Base-by-base conservation (phyloP, 2,113 vertebrate genomes). In the Lynx canadensis region DNA sequence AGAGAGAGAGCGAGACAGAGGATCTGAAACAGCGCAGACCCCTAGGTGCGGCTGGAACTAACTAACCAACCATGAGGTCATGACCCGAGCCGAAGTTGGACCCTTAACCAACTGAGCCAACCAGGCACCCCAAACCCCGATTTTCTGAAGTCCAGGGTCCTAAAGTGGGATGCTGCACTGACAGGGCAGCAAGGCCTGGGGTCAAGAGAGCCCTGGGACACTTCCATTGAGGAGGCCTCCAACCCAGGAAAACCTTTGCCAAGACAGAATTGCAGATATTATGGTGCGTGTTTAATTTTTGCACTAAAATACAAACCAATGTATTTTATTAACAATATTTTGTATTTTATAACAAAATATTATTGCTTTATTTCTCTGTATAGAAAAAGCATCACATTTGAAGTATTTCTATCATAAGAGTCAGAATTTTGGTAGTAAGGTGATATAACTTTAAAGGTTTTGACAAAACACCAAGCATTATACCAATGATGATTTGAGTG, bases 321-420 rank as follows among this genome's bases (percentile, higher is more conserved):
- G 55, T 60, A 60, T 60, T 60, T 60, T 60, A 60, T 60, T 60
- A 23, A 60, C 57, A 60, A 60, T 23, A 23, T 60, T 25, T 25
- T 60, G 57, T 60, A 23, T 7, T 60, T 23, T 60, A 23, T 60
- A 23, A 60, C 57, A 60, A 60, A 60, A 4, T 18, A 69, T 13
- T 82, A 38, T 33, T 76, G 5, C 48, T 93, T 89, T 78, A 78
- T 73, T 96, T 94, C 9, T 86, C 57, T 83, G 11, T 52, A 55
- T 13, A 55, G 3, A 79, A 57, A 88, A 91, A 80, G 2, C 4
- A 21, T 63, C 41, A 3, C 48, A 65, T n/a, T 73, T 68, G 48
- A 95, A 85, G 41, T 45, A 80, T 60, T 93, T 81, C 19, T 57
- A 6, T 95, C 16, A 76, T 91, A 78, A 95, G 84, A 71, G n/a